A percentile compares a stretch with the other conserved stretches of the same genome.
Evolutionary conservation across 2,113 vertebrate species (phyloP).

Genomic region (Lepidiolamprologus cunningtoni): DNA sequence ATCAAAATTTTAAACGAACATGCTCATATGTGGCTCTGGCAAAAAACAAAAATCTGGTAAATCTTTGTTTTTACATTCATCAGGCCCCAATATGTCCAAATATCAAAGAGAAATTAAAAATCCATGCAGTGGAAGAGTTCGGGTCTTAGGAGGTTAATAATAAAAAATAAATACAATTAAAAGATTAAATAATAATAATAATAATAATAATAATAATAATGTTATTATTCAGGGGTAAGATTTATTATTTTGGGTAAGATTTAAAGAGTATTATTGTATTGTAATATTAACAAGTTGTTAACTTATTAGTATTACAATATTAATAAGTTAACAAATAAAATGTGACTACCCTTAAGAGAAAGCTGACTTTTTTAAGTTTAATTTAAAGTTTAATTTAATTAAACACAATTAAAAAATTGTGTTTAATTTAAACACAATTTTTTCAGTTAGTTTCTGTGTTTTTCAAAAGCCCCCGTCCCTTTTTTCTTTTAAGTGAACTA

Average conservation of each 20-base stretch:
- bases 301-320: background rate
- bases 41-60: background rate
- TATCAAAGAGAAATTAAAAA: background rate
- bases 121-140: background rate
- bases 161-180: background rate
- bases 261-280: background rate
- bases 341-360: background rate
- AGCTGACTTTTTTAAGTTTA: background rate
- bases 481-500: background rate
- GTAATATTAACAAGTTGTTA: background rate
- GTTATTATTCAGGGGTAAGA: background rate
- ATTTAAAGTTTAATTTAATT: background rate
- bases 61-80: background rate
- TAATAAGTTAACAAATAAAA: background rate
- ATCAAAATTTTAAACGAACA: background rate
- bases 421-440: background rate
- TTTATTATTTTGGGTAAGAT: background rate
- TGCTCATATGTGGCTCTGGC: background rate
- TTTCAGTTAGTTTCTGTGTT: background rate
- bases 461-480: background rate
- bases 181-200: background rate
- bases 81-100: fast-evolving
- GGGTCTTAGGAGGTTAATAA: background rate
- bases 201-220: background rate
- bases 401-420: too few relatives aligned